A percentile compares a stretch with the other conserved stretches of the same genome.
phyloP scores from a whole-genome alignment of 2,113 vertebrate genomes.

The Clarias magur region DNA sequence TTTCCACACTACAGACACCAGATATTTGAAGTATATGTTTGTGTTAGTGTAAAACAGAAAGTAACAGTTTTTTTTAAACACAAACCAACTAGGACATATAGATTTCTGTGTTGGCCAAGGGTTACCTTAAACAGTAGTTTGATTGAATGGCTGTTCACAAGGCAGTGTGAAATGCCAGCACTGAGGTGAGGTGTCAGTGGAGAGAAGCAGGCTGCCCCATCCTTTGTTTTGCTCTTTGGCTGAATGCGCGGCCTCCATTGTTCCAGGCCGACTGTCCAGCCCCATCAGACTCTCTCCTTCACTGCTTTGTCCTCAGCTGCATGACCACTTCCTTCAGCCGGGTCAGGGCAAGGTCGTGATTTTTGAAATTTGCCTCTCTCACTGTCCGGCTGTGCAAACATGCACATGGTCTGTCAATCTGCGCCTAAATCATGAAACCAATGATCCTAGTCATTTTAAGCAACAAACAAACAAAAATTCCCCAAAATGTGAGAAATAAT shows the following conservation, averaged over 20 bases:
- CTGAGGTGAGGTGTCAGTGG: conserved; percentile 72
- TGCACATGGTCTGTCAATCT: background rate
- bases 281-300: conserved; percentile 73
- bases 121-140: conserved; percentile 81
- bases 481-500: background rate
- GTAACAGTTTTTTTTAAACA: conserved; percentile 55
- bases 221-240: conserved; percentile 75
- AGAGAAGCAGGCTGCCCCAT: conserved; percentile 66
- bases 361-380: conserved; percentile 70
- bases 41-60: conserved; percentile 30
- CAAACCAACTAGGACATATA: conserved; percentile 60
- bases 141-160: conserved; percentile 78
- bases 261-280: conserved; percentile 68
- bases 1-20: background rate
- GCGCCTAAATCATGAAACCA: background rate
- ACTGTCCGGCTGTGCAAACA: conserved; percentile 58
- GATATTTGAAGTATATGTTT: background rate
- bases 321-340: conserved; percentile 76
- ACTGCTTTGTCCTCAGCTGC: conserved; percentile 76
- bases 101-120: conserved; percentile 69
- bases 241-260: conserved; percentile 74
- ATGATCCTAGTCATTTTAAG: background rate
- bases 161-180: conserved; percentile 78
- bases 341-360: conserved; percentile 80
- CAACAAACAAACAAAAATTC: background rate